These are phyloP conservation scores for Fulica atra DNA, from an alignment of 2,113 vertebrate species.

Conservation along the genomic window DNA sequence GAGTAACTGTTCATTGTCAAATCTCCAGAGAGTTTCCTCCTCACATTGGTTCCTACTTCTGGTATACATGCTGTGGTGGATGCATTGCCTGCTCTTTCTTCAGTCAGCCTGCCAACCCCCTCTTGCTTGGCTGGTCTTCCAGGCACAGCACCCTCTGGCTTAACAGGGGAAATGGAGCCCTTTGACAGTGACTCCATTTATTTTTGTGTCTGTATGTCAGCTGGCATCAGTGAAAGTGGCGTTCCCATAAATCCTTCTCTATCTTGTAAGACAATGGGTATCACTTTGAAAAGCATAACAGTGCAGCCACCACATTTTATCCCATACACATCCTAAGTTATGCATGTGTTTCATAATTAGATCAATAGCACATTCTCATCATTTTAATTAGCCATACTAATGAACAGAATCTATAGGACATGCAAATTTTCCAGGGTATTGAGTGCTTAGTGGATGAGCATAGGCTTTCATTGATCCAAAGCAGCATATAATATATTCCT, in stretches of 20 bases:
- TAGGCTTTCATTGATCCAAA: slow-evolving; percentile 59
- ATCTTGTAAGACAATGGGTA: not conserved
- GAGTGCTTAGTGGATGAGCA: not conserved
- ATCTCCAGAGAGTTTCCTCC: not conserved
- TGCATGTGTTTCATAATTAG: slow-evolving; percentile 34
- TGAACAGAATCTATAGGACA: slow-evolving; percentile 29
- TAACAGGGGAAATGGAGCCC: not conserved
- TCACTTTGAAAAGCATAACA: not conserved
- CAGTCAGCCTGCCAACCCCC: not conserved
- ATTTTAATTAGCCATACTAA: slow-evolving; percentile 56
- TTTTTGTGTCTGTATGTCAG: not conserved
- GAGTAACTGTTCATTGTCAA: slow-evolving; percentile 50
- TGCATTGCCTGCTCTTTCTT: slow-evolving; percentile 4
- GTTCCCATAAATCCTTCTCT: not conserved
- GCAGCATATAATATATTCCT: slow-evolving; percentile 39
- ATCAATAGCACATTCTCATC: slow-evolving; percentile 21
- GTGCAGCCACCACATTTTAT: not conserved
- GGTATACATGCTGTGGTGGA: not conserved
- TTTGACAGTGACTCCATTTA: slow-evolving; percentile 19
- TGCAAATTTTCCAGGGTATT: slow-evolving; percentile 39
- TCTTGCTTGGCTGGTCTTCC: not conserved
- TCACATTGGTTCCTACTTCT: not conserved
- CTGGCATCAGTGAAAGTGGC: not conserved
- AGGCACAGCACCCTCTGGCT: slow-evolving; percentile 29
- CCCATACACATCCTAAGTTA: not conserved